Evolutionary conservation across 2,888 invertebrate species (phyloP), one percentile per base, ranked within the genome.

Genomic region (Timandra comae): DNA sequence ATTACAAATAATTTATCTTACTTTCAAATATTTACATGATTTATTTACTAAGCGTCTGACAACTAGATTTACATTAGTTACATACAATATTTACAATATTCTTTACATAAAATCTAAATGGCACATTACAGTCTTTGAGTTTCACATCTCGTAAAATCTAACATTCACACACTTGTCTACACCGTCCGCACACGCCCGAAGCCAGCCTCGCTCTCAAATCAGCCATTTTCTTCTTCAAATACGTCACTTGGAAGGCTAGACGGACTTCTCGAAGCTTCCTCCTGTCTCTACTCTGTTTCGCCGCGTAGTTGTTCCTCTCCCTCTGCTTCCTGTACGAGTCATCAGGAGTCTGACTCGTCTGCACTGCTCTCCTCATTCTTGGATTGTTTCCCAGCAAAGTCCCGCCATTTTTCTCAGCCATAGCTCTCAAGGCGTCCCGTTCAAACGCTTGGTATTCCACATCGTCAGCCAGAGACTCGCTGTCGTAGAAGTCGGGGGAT

Each of bases 261-360:
- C 96, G 95, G 49, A 97, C 96, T 69, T 98, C 98, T 59, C 97
- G 95, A 13, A 93, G 91, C 48, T 96, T 87, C 34, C 98, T 87
- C 1, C 95, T 91, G 62, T 98, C 97, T 7, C 98, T 87, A 0
- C 97, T 97, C 48, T 96, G 88, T 68, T 98, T 98, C 0, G 98
- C 98, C 0, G 98, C 98, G 44, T 93, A 95, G 69, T 98, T 98
- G 69, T 98, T 98, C 64, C 96, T 95, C 46, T 93, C 89, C 2
- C 98, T 82, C 31, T 96, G 89, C 61, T 96, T 96, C 87, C 92
- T 92, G 63, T 98, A 98, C 0, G 92, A 91, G 64, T 96, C 96
- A 55, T 93, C 70, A 88, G 33, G 74, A 69, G 55, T 44, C 34
- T 64, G 56, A 20, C 46, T 57, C 0, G 63, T 57, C 30, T 76